Conservation (phyloP, 2,113 vertebrate species). For the Aphyosemion australe region DNA sequence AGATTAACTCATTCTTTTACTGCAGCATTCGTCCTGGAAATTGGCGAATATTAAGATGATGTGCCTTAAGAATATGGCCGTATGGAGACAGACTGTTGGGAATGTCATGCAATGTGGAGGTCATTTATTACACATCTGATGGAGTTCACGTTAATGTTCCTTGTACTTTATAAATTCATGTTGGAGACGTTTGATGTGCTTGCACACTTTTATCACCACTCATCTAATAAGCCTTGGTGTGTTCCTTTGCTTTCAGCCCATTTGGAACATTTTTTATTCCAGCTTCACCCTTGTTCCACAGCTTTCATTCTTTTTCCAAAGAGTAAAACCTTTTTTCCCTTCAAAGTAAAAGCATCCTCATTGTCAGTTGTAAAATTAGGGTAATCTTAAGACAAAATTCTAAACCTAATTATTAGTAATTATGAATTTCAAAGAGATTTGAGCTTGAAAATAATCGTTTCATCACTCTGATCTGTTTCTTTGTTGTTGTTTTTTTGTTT, state of each 20-base stretch:
- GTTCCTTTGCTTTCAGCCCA: neutral
- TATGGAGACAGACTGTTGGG: slow-evolving; percentile 22
- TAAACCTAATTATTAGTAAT: slow-evolving; percentile 25
- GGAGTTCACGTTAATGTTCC: slow-evolving; percentile 15
- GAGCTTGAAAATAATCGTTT: no score
- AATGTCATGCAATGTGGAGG: slow-evolving; percentile 8
- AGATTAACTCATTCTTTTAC: slow-evolving; percentile 36
- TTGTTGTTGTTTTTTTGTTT: neutral
- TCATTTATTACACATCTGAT: slow-evolving; percentile 27
- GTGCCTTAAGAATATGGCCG: slow-evolving; percentile 36
- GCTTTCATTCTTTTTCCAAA: slow-evolving; percentile 24
- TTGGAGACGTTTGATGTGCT: slow-evolving; percentile 10
- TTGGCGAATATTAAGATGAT: slow-evolving; percentile 49
- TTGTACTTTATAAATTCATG: slow-evolving; percentile 4
- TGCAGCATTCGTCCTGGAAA: slow-evolving; percentile 16
- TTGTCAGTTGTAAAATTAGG: slow-evolving; percentile 23
- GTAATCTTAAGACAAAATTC: slow-evolving; percentile 30
- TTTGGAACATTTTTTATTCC: no score
- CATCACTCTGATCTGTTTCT: slow-evolving; percentile 14
- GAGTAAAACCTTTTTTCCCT: neutral
- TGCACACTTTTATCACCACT: neutral
- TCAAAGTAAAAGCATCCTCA: slow-evolving; percentile 22
- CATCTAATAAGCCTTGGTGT: neutral
- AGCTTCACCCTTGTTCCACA: neutral
- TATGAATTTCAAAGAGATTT: slow-evolving; percentile 15